Base-by-base conservation (phyloP, 2,113 vertebrate species). In the Heterocephalus glaber region DNA sequence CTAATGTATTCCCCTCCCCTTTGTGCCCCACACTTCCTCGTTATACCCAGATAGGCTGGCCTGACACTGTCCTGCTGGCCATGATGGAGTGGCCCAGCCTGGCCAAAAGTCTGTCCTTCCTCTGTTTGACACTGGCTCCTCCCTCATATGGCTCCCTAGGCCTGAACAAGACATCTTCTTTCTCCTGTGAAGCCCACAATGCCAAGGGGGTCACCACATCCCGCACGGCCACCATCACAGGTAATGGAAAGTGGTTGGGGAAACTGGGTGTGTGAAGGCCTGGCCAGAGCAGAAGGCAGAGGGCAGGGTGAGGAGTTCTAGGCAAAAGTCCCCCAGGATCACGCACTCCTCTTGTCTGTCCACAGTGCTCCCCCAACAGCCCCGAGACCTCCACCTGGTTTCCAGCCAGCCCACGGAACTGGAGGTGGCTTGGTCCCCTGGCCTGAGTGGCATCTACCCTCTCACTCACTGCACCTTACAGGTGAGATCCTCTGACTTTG, bases 151-250 rank as follows among this genome's bases (percentile, higher is more conserved):
- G 83, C 49, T 89, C 92, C 58, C 56, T 95, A 99, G 99, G 99
- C 92, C 97, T 99, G 94, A 99, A 99, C 98, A 98, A 98, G 94
- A 99, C 98, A 11, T 98, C 99, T 47, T 98, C 98, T 14, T 99
- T 99, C 96, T 99, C 99, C 24, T 99, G 99, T 19, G 99, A 99
- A 95, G 99, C 99, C 54, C 98, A 99, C 52, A 99, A 99, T 35
- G 95, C 95, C 60, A 99, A 99, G 92, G 99, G 99, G 0, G 99
- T 99, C 83, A 98, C 99, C 91, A 99, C 99, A 3, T 99, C 99
- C 2, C 98, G 98, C 33, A 99, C 99, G 0, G 99, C 99, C 9
- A 98, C 98, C 38, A 97, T 99, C 97, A 99, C 97, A 74, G 99
- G 99, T 99, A 68, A 98, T n/a, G 54, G 56, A 24, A 66, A 61